These are phyloP conservation scores for Temnothorax longispinosus DNA, from an alignment of 1,140 invertebrate species.

Conservation along the genomic window DNA sequence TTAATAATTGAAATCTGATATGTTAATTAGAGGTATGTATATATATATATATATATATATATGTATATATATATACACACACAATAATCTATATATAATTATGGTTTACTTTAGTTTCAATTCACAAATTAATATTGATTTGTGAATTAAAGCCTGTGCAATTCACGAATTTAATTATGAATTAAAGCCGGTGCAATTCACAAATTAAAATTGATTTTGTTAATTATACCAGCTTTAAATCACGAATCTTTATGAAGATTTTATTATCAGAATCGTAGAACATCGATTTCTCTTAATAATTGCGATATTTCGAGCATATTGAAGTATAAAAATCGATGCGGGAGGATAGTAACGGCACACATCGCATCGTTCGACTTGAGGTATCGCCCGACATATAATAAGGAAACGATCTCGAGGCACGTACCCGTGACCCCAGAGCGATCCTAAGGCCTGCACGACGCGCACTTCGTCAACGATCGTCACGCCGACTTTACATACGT, in stretches of 20 bases:
- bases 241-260: not conserved
- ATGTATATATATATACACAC: no score
- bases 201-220: no score
- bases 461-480: conserved; percentile 74
- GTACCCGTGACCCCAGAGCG: conserved; percentile 62
- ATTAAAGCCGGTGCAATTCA: no score
- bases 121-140: no score
- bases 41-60: no score
- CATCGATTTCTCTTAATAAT: not conserved
- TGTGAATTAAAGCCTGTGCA: no score
- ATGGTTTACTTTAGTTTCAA: no score
- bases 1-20: no score
- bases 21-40: no score
- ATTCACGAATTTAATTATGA: no score
- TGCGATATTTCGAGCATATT: not conserved
- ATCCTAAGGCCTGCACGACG: conserved; percentile 58
- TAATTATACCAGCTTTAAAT: no score
- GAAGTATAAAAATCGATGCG: not conserved
- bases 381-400: conserved; percentile 68
- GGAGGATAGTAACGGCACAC: not conserved
- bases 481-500: conserved; percentile 79
- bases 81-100: no score
- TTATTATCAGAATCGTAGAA: not conserved
- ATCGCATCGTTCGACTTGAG: conserved; percentile 20
- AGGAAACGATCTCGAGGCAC: conserved; percentile 70